phyloP scores from a whole-genome alignment of 2,797 vertebrate species.

The Etheostoma perlongum region DNA sequence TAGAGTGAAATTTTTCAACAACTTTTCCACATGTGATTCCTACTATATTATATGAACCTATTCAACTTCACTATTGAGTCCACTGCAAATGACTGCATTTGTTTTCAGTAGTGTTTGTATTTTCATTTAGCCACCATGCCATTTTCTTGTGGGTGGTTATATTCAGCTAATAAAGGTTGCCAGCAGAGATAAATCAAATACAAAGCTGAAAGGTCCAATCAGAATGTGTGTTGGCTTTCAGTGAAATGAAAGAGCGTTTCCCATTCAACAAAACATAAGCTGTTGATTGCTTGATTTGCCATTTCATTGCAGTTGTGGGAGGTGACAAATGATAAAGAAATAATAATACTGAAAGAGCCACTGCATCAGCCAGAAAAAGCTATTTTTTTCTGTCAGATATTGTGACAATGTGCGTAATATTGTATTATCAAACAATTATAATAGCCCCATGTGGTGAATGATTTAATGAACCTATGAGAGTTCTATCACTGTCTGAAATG shows the following conservation, averaged over 20 bases:
- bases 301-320: constrained; percentile 24
- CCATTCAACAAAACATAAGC: constrained; percentile 41
- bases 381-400: not conserved
- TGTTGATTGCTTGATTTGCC: constrained; percentile 24
- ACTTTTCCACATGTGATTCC: not conserved
- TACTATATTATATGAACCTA: constrained; percentile 5
- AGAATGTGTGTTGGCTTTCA: constrained; percentile 24
- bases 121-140: constrained; percentile 27
- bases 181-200: constrained; percentile 56
- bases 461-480: not conserved
- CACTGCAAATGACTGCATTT: constrained; percentile 35
- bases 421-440: constrained; percentile 12
- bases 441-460: not conserved
- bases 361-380: not conserved
- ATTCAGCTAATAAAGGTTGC: constrained; percentile 44
- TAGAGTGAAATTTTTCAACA: not conserved
- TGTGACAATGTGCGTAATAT: not conserved
- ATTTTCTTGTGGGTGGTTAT: constrained; percentile 29
- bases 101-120: constrained; percentile 25
- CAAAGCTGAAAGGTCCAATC: constrained; percentile 34
- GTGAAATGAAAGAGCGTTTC: constrained; percentile 46
- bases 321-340: constrained; percentile 36
- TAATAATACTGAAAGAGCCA: not conserved
- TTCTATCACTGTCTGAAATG: constrained; percentile 21
- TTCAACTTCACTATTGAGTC: not conserved